Base-by-base conservation (phyloP, 2,113 vertebrate species). In the Cottus gobio region DNA sequence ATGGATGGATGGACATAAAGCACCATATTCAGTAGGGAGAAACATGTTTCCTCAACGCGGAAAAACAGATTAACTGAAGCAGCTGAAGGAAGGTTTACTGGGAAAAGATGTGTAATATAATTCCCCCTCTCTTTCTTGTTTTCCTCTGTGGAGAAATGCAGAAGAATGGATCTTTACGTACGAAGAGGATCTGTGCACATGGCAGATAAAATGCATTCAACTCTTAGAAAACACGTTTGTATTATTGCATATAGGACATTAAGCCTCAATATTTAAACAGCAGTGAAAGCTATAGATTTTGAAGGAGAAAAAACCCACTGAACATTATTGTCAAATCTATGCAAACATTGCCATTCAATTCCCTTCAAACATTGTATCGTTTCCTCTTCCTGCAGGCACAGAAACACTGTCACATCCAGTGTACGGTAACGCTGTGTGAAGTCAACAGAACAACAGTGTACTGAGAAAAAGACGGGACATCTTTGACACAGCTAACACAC, bases 21-120 rank as follows among this genome's bases (percentile, higher is more conserved):
- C 24, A 42, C n/a, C 28, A 12, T 18, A 28, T 66, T 80, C 6
- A 24, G 36, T 22, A 13, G 15, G 26, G 48, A 44, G 9, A 57
- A 56, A 48, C 36, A 68, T 16, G 26, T 24, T 57, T 42, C 24
- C 30, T 48, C 28, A 56, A 34, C 15, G 61, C 34, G 18, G 11
- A 48, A 68, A 46, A 48, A 62, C 9, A 42, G 39, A 62, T 8
- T 26, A n/a, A 66, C 11, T n/a, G 61, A 13, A 75, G 30, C 20
- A 42, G 37, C 16, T 46, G 24, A 61, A 72, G 37, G 24, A 28
- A 67, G 71, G 72, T 80, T 80, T 58, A 34, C 46, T 71, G 75
- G 61, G 46, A 68, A 89, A 63, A 81, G 65, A 73, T 31, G 64
- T 34, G 15, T 42, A 89, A 71, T 81, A 61, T 37, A 46, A 75